These are phyloP conservation scores for Chelidonichthys spinosus DNA, from an alignment of 2,797 vertebrate species.

Conservation along the genomic window DNA sequence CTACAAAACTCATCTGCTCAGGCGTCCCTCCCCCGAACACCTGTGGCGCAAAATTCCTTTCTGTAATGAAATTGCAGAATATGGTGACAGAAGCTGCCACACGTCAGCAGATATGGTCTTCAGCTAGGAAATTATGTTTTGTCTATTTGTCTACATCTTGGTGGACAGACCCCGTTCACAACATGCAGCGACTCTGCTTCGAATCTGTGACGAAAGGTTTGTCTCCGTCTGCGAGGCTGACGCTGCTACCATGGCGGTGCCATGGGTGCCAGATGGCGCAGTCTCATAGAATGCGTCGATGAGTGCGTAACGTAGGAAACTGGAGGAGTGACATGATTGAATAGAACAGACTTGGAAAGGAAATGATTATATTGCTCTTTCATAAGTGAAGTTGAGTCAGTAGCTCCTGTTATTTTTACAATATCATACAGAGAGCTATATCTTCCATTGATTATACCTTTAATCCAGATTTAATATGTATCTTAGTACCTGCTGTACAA, in stretches of 20 bases:
- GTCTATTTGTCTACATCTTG: slow-evolving; percentile 31
- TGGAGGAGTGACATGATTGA: slow-evolving; percentile 67
- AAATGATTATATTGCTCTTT: slow-evolving; percentile 39
- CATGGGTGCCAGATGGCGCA: slow-evolving; percentile 68
- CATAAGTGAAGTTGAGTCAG: slow-evolving; percentile 39
- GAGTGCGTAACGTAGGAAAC: slow-evolving; percentile 68
- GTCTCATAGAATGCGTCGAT: slow-evolving; percentile 59
- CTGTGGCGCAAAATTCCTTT: slow-evolving; percentile 40
- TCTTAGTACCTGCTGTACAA: too few species aligned
- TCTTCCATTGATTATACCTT: not conserved
- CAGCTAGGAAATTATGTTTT: slow-evolving; percentile 11
- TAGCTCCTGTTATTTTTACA: slow-evolving; percentile 10
- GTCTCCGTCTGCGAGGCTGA: slow-evolving; percentile 39
- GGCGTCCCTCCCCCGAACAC: slow-evolving; percentile 41
- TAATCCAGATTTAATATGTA: not conserved
- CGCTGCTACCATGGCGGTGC: slow-evolving; percentile 35
- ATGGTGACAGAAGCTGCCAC: slow-evolving; percentile 28
- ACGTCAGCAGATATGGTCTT: slow-evolving; percentile 40
- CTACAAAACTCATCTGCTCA: slow-evolving; percentile 39
- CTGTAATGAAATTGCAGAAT: slow-evolving; percentile 35
- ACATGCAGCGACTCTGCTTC: slow-evolving; percentile 30
- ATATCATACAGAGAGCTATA: not conserved
- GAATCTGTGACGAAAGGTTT: slow-evolving; percentile 28
- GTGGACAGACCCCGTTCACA: slow-evolving; percentile 45
- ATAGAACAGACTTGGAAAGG: slow-evolving; percentile 56